A percentile compares a stretch with the other conserved stretches of the same genome.
These are phyloP conservation scores for Dreissena polymorpha DNA, from an alignment of 1,140 invertebrate genomes.

Conservation along the genomic window DNA sequence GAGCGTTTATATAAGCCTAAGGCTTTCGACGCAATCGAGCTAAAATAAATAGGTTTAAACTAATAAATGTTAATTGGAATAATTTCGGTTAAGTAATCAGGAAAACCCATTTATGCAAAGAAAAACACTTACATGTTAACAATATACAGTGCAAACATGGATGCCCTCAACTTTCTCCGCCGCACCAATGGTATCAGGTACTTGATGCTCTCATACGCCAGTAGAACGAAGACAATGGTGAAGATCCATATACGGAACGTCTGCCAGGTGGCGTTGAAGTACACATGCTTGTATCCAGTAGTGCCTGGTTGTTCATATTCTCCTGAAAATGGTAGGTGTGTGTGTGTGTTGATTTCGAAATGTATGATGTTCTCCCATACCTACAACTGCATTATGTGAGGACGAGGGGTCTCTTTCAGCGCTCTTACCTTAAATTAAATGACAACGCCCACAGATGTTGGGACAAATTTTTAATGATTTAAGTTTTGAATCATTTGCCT, in stretches of 20 bases:
- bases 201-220: conserved; percentile 87
- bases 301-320: conserved; percentile 85
- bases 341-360: not conserved
- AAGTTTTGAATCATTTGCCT: no score
- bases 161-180: conserved; percentile 82
- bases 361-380: no score
- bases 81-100: no score
- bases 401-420: no score
- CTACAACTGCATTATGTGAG: no score
- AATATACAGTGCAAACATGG: conserved; percentile 87
- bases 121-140: conserved; percentile 81
- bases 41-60: no score
- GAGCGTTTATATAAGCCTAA: no score
- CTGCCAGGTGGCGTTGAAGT: conserved; percentile 89
- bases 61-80: no score
- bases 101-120: not conserved
- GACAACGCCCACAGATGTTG: no score
- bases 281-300: conserved; percentile 87
- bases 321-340: conserved; percentile 82
- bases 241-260: conserved; percentile 89
- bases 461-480: no score
- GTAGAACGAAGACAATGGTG: conserved; percentile 85
- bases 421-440: no score
- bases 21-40: no score
- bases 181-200: conserved; percentile 83